phyloP scores from a whole-genome alignment of 1,140 invertebrate species.

The Caenorhabditis inopinata region DNA sequence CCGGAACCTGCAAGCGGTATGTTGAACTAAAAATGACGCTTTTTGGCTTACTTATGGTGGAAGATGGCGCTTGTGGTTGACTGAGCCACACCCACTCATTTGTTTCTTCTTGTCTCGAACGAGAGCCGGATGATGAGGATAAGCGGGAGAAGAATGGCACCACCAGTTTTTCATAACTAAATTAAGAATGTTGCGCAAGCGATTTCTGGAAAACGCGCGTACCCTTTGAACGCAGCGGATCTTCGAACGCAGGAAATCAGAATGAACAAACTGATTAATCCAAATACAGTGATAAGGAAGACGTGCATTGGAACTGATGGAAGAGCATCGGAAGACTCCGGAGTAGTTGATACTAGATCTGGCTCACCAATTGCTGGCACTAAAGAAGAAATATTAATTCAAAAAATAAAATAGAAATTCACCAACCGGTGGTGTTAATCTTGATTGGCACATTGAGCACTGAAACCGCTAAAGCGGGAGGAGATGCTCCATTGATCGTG shows the following conservation, averaged over 20 bases:
- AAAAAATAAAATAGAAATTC: not conserved
- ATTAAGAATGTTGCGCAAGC: not conserved
- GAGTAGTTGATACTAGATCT: not conserved
- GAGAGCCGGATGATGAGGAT: constrained; percentile 34
- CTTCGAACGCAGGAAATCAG: constrained; percentile 33
- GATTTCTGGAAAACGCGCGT: not conserved
- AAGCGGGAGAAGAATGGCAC: constrained; percentile 46
- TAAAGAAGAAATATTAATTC: too few relatives aligned
- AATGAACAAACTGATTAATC: not conserved
- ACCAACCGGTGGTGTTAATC: constrained; percentile 13
- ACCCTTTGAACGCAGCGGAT: constrained; percentile 42
- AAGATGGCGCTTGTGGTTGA: constrained; percentile 41
- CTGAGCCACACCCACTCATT: constrained; percentile 52
- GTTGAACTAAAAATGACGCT: constrained; percentile 28
- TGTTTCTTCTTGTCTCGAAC: constrained; percentile 36
- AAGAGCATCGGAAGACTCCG: not conserved
- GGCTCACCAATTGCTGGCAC: not conserved
- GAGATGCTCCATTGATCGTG: not conserved
- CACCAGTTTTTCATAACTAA: constrained; percentile 49
- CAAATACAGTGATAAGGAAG: constrained; percentile 25
- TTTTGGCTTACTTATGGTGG: constrained; percentile 41
- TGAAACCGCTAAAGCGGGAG: not conserved
- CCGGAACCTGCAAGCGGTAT: constrained; percentile 44
- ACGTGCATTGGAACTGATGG: not conserved
- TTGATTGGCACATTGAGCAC: constrained; percentile 9